A percentile compares a stretch with the other conserved stretches of the same genome.
phyloP scores from a whole-genome alignment of 2,888 invertebrate genomes.

The Yponomeuta evonymella region DNA sequence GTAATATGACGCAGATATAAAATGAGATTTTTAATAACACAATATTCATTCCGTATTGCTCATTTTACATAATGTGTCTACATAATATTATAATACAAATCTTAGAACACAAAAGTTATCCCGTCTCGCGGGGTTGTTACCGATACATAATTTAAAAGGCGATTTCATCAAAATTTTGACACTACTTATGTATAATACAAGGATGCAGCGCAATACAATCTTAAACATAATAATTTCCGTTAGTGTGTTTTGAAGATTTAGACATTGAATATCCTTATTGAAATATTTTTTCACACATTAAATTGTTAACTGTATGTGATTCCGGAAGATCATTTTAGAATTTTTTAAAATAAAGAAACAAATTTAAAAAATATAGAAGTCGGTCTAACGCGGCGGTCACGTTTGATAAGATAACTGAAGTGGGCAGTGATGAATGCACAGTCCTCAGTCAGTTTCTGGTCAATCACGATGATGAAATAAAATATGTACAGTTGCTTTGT shows the following conservation, averaged over 20 bases:
- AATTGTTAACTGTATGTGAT: background rate
- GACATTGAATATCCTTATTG: background rate
- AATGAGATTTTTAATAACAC: background rate
- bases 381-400: background rate
- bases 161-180: background rate
- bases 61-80: background rate
- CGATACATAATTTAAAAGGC: background rate
- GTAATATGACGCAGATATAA: background rate
- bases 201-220: background rate
- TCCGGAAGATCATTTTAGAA: background rate
- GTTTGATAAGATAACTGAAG: background rate
- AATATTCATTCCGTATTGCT: conserved; percentile 10
- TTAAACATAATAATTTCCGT: background rate
- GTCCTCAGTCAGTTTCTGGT: no score
- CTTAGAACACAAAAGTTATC: background rate
- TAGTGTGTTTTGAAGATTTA: background rate
- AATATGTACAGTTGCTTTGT: background rate
- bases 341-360: background rate
- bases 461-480: no score
- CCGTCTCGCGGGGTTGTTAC: background rate
- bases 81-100: conserved; percentile 2
- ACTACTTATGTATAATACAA: conserved; percentile 6
- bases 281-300: background rate
- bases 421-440: background rate
- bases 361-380: background rate